A percentile compares a stretch with the other conserved stretches of the same genome.
phyloP scores from a whole-genome alignment of 2,888 invertebrate genomes.

The Leptinotarsa rubiginosa region DNA sequence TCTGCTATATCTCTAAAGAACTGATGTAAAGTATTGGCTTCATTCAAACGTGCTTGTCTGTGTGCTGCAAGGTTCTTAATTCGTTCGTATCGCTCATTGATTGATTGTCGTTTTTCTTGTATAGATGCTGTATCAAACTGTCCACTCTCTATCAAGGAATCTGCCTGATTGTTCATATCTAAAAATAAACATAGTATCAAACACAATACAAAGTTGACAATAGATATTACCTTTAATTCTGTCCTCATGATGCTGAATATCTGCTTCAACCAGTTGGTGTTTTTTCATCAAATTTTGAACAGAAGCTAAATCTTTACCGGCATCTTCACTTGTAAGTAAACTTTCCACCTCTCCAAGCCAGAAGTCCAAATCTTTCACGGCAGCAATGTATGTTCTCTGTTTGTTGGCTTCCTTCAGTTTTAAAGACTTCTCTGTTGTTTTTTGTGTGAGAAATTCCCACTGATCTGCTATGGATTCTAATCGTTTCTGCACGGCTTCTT shows the following conservation, averaged over 20 bases:
- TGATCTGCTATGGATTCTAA: constrained; percentile 95
- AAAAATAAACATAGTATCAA: constrained; percentile 37
- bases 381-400: constrained; percentile 98
- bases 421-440: constrained; percentile 97
- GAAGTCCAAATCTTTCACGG: constrained; percentile 99
- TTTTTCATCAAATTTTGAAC: constrained; percentile 99
- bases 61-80: constrained; percentile 93
- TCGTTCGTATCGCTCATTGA: constrained; percentile 96
- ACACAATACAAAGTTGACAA: constrained; percentile 12
- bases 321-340: constrained; percentile 93
- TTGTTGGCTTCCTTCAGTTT: constrained; percentile 99
- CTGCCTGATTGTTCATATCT: constrained; percentile 96
- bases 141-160: constrained; percentile 94
- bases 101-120: constrained; percentile 92
- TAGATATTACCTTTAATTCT: constrained; percentile 78
- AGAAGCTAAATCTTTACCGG: constrained; percentile 97
- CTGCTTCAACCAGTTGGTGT: constrained; percentile 97
- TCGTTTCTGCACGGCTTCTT: constrained; percentile 93
- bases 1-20: constrained; percentile 99
- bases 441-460: constrained; percentile 98
- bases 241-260: constrained; percentile 96
- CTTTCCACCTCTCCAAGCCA: constrained; percentile 99
- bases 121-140: constrained; percentile 98
- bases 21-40: constrained; percentile 98
- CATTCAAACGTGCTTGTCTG: constrained; percentile 90